Base-by-base conservation (phyloP, 2,797 vertebrate species). In the Sylvia borin region DNA sequence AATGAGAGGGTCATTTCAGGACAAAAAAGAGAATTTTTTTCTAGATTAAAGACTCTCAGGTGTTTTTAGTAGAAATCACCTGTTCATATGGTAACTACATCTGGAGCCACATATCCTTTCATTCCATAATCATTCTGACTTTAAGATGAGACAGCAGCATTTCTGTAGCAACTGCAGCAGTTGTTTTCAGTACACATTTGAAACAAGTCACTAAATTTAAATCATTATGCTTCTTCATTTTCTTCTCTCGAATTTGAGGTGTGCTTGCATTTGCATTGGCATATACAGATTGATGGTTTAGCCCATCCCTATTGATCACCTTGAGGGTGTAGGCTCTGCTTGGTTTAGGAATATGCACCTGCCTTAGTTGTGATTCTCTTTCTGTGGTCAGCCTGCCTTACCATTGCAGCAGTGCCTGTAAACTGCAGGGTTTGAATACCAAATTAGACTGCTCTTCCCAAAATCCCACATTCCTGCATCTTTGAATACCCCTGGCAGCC, bases 1-100 rank as follows among this genome's bases (percentile, higher is more conserved):
- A 88, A 51, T 36, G 11, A 75, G 50, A 90, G 20, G 73, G 77
- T 92, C 48, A 55, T 89, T 91, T 91, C 75, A 92, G 93, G 87
- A 78, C 70, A 88, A 72, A 76, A 85, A 72, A 81, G n/a, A 62
- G 36, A 78, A 26, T 72, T 83, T 92, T 91, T 20, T 92, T 42
- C n/a, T 81, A 70, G 38, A 85, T 51, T 78, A 90, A 95, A 68
- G 65, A 42, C 22, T 47, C 29, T 73, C 58, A 45, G 3, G 4
- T 91, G 68, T 74, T 93, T 91, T 80, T 84, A 92, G 86, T 50
- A 73, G 76, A 92, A 91, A 88, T 85, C 38, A 51, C 51, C 65
- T 91, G 72, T 81, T 94, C n/a, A 42, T 45, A 65, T 7, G 1
- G 64, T 77, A 85, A 47, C 85, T 92, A 73, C 48, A 87, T 79